Base-by-base conservation (phyloP, 2,888 invertebrate species). In the Rotaria magnacalcarata region DNA sequence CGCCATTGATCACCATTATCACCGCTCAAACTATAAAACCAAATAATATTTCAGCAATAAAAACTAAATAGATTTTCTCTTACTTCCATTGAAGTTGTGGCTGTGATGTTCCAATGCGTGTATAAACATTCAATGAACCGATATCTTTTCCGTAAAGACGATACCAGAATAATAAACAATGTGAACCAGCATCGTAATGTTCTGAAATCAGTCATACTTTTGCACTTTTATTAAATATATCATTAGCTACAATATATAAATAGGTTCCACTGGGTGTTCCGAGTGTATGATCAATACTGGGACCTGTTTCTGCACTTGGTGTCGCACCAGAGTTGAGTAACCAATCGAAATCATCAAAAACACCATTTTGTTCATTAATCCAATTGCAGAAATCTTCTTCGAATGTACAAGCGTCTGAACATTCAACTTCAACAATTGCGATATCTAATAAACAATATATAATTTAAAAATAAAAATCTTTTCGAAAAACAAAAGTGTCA, bases 401-500 rank as follows among this genome's bases (percentile, higher is more conserved):
- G 27, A 87, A 87, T 34, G 58, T 60, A 75, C 87, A 87, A 34
- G 85, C 67, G 50, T 86, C 58, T 60, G 85, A 84, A 75, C 90
- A 90, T 2, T 89, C 88, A 19, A 90, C 90, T 80, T 88, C 87
- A 43, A 87, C 90, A 85, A 91, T 89, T 54, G 90, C 90, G 41
- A 90, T 89, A 87, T 90, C 90, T 47, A 90, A 86, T 86, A 88
- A 75, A 27, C 19, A 2, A 41, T 14, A 85, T 60, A 60, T 34
- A 34, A 34, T 14, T 0, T 19, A 19, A 11, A 0, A 67, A 3
- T 67, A 10, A 0, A 16, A n/a, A n/a, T n/a, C n/a, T n/a, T n/a
- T n/a, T n/a, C n/a, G n/a, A n/a, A 6, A 34, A 67, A 34, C 0
- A 27, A 34, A 34, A 16, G 6, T 1, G 2, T 27, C 27, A 67